A percentile compares a stretch with the other conserved stretches of the same genome.
Conservation (phyloP, 2,888 invertebrate genomes). For the Linnaemya vulpina region DNA sequence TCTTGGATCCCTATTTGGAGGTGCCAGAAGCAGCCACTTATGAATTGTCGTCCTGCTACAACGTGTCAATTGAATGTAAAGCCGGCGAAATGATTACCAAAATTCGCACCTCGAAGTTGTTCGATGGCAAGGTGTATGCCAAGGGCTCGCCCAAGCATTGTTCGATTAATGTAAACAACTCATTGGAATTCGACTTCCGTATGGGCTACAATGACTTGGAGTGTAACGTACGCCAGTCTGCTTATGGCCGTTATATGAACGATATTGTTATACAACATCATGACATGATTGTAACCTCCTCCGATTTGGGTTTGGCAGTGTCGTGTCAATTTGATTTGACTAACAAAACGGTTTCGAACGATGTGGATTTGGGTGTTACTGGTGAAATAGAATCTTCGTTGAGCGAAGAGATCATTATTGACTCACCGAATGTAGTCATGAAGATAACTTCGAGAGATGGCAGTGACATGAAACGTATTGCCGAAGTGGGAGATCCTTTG, state of each 20-base stretch:
- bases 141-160: slow-evolving; percentile 97
- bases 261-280: slow-evolving; percentile 98
- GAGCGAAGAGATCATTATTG: slow-evolving; percentile 95
- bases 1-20: slow-evolving; percentile 94
- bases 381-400: slow-evolving; percentile 94
- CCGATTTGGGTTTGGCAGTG: slow-evolving; percentile 95
- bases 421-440: slow-evolving; percentile 97
- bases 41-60: slow-evolving; percentile 96
- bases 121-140: slow-evolving; percentile 97
- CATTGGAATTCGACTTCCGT: slow-evolving; percentile 94
- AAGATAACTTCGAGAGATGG: slow-evolving; percentile 94
- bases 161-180: slow-evolving; percentile 93
- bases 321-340: slow-evolving; percentile 97
- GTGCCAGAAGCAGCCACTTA: slow-evolving; percentile 96
- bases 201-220: slow-evolving; percentile 97
- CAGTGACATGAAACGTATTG: slow-evolving; percentile 92
- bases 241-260: slow-evolving; percentile 91
- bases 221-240: slow-evolving; percentile 95
- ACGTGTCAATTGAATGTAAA: slow-evolving; percentile 96
- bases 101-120: slow-evolving; percentile 95
- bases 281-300: slow-evolving; percentile 96
- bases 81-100: slow-evolving; percentile 96
- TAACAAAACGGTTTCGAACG: slow-evolving; percentile 96
- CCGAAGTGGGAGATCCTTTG: slow-evolving; percentile 96
- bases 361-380: slow-evolving; percentile 94